These are phyloP conservation scores for Crotophaga sulcirostris DNA, from an alignment of 2,113 vertebrate species.

Conservation along the genomic window DNA sequence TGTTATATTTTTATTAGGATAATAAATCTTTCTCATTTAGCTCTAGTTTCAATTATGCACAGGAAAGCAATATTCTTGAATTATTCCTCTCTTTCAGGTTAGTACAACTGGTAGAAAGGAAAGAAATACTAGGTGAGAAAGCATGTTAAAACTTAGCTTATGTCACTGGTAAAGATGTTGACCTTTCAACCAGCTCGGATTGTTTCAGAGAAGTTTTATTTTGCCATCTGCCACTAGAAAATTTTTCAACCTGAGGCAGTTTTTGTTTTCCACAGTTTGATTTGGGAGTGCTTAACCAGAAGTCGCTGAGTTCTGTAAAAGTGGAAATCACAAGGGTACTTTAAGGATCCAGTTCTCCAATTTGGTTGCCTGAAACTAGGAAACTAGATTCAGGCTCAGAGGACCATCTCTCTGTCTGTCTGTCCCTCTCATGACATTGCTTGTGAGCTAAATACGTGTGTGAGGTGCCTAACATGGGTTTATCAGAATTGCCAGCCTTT, in stretches of 20 bases:
- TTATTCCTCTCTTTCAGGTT: neutral
- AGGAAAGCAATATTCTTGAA: neutral
- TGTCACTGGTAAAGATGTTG: neutral
- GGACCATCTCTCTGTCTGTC: neutral
- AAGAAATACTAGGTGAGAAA: neutral
- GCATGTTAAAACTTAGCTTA: neutral
- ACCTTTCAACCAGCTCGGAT: neutral
- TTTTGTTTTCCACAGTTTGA: neutral
- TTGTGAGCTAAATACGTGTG: neutral
- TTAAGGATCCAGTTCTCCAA: neutral
- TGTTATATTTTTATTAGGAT: neutral
- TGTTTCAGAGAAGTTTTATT: neutral
- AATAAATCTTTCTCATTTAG: neutral
- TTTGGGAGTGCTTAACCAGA: neutral
- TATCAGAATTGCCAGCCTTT: neutral
- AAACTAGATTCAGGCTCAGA: neutral
- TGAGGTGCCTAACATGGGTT: neutral
- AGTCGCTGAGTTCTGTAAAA: neutral
- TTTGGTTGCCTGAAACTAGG: neutral
- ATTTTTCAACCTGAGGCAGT: neutral
- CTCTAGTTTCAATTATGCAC: neutral
- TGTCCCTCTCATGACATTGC: accelerated
- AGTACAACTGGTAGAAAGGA: neutral
- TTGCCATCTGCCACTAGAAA: neutral
- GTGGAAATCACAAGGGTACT: neutral